A percentile compares a stretch with the other conserved stretches of the same genome.
These are phyloP conservation scores for Pygoscelis adeliae DNA, from an alignment of 2,113 vertebrate species.

Conservation along the genomic window DNA sequence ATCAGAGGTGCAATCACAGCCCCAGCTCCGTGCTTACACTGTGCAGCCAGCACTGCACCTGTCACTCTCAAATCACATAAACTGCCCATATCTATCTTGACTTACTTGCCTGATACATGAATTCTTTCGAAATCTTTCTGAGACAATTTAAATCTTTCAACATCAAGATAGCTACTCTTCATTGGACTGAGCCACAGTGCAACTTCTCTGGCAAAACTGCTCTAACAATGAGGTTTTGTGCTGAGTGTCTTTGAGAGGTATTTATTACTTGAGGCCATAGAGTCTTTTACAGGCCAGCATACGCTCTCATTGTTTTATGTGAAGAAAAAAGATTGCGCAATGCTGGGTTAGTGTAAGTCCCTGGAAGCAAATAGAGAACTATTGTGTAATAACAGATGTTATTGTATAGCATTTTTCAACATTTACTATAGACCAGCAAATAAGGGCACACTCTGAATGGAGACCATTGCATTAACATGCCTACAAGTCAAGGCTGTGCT, in stretches of 20 bases:
- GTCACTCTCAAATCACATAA: neutral
- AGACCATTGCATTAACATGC: neutral
- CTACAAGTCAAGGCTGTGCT: neutral
- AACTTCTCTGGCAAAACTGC: constrained; percentile 75
- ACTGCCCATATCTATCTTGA: neutral
- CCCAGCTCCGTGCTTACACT: neutral
- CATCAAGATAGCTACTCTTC: constrained; percentile 60
- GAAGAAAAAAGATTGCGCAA: constrained; percentile 51
- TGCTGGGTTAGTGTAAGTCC: constrained; percentile 50
- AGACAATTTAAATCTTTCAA: constrained; percentile 73
- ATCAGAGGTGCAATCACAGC: neutral
- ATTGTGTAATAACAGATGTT: constrained; percentile 76
- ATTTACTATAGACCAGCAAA: constrained; percentile 7
- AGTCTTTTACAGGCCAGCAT: constrained; percentile 67
- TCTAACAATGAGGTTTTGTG: constrained; percentile 85
- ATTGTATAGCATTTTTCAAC: constrained; percentile 57
- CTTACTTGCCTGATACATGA: neutral
- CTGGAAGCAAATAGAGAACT: constrained; percentile 55
- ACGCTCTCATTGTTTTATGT: constrained; percentile 77
- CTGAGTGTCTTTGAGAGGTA: constrained; percentile 74
- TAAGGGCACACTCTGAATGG: constrained; percentile 2
- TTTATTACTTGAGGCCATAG: constrained; percentile 77
- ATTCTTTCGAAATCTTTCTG: neutral
- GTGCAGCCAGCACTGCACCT: neutral
- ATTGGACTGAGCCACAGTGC: constrained; percentile 68